Percentiles rank a stretch among this genome's conserved stretches.
Conservation (phyloP, 2,888 invertebrate genomes). For the Philaethria dido region DNA sequence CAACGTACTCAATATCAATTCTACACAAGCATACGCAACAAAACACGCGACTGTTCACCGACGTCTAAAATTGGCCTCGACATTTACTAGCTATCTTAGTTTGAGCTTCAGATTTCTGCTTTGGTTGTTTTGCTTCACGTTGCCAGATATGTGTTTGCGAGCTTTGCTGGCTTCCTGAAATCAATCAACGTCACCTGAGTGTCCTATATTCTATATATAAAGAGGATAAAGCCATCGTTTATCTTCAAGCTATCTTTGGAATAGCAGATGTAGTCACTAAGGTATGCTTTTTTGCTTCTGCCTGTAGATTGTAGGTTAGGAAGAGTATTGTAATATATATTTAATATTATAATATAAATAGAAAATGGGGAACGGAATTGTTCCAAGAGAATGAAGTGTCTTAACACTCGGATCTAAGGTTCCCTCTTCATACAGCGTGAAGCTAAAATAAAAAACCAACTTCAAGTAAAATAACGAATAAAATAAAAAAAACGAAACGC, state of each 20-base stretch:
- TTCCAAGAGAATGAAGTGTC: too few relatives aligned
- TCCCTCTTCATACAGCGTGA: too few relatives aligned
- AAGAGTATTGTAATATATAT: too few relatives aligned
- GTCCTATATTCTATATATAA: slow-evolving; percentile 21
- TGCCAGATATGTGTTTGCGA: slow-evolving; percentile 12
- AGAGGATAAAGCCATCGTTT: slow-evolving; percentile 8
- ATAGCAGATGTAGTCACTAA: not conserved
- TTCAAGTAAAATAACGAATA: too few relatives aligned
- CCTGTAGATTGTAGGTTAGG: too few relatives aligned
- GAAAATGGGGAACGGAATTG: too few relatives aligned
- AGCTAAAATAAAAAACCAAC: too few relatives aligned
- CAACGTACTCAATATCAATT: not conserved
- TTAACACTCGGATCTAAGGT: too few relatives aligned
- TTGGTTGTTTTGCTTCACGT: slow-evolving; percentile 24
- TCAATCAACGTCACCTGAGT: slow-evolving; percentile 25
- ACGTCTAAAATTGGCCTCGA: slow-evolving; percentile 69
- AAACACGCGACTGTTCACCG: slow-evolving; percentile 53
- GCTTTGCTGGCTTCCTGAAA: slow-evolving; percentile 22
- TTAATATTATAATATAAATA: too few relatives aligned
- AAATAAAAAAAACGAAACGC: too few relatives aligned
- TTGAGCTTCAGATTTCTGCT: slow-evolving; percentile 29
- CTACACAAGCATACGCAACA: not conserved
- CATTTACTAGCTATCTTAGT: slow-evolving; percentile 53
- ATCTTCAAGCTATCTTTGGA: not conserved
- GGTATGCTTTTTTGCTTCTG: too few relatives aligned